Evolutionary conservation across 2,888 invertebrate species (phyloP).

Genomic region (Trichopoda pennipes): DNA sequence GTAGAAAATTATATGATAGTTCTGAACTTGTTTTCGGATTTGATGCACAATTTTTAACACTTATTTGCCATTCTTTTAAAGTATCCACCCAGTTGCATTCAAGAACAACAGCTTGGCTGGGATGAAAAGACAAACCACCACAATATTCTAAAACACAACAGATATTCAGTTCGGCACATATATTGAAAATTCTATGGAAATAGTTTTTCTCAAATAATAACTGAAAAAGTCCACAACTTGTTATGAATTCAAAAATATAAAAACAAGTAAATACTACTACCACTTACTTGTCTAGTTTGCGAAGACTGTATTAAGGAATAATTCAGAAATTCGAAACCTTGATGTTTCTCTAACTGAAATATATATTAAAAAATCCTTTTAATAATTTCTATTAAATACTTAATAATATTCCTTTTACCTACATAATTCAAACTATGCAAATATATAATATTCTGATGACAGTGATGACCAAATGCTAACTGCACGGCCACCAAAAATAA

Average conservation of each 20-base stretch:
- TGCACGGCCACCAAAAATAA: conserved; percentile 56
- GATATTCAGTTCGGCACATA: conserved; percentile 45
- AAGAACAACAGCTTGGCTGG: conserved; percentile 31
- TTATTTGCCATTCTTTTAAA: conserved; percentile 37
- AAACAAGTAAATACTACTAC: background rate
- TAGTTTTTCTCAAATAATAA: conserved; percentile 50
- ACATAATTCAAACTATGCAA: conserved; percentile 57
- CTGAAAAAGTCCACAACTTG: conserved; percentile 12
- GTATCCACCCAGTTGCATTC: conserved; percentile 6
- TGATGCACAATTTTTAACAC: background rate
- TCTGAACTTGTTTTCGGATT: background rate
- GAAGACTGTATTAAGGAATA: conserved; percentile 16
- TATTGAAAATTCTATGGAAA: conserved; percentile 49
- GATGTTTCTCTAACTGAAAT: conserved; percentile 51
- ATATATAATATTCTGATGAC: conserved; percentile 58
- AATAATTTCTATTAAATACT: background rate
- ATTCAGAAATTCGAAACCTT: conserved; percentile 53
- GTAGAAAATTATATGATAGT: conserved; percentile 2
- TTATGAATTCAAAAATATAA: background rate
- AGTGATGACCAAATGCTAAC: conserved; percentile 59
- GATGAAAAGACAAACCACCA: conserved; percentile 38
- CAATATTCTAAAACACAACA: conserved; percentile 57
- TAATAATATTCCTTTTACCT: background rate
- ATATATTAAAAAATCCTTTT: background rate
- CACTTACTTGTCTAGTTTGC: conserved; percentile 19